These are phyloP conservation scores for Brachymystax lenok DNA, from an alignment of 2,797 vertebrate genomes.

Conservation along the genomic window DNA sequence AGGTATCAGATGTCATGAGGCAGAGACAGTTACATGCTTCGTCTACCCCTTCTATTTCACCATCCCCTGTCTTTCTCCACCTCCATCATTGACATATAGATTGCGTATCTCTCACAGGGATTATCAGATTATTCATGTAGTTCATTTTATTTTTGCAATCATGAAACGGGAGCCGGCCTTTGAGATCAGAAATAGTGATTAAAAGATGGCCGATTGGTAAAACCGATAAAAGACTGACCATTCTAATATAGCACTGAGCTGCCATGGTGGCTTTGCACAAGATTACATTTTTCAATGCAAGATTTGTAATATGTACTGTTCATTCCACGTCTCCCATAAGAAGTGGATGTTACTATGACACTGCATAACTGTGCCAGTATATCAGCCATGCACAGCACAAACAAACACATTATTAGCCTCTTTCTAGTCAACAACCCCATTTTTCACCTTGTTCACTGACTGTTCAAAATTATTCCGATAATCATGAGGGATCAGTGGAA, in stretches of 20 bases:
- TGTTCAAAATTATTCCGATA: neutral
- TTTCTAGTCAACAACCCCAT: neutral
- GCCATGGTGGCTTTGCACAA: neutral
- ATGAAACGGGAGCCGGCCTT: constrained; percentile 54
- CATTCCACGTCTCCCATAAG: neutral
- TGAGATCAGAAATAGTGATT: constrained; percentile 13
- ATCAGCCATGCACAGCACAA: neutral
- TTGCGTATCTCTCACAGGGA: constrained; percentile 61
- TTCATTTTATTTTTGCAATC: constrained; percentile 66
- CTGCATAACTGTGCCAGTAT: neutral
- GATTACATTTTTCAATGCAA: neutral
- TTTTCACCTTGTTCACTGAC: neutral
- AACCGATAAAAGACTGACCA: neutral
- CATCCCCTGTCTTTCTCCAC: constrained; percentile 52
- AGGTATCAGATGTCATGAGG: constrained; percentile 60
- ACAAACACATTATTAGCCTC: neutral
- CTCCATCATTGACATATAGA: constrained; percentile 66
- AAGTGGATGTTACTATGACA: neutral
- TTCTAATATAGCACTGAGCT: neutral
- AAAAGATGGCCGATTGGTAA: neutral
- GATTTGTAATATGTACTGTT: neutral
- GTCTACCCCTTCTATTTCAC: constrained; percentile 57
- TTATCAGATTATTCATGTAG: constrained; percentile 68
- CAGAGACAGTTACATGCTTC: constrained; percentile 65
- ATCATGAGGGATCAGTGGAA: neutral